phyloP scores from a whole-genome alignment of 2,888 invertebrate genomes.

The Mylabris sibirica region DNA sequence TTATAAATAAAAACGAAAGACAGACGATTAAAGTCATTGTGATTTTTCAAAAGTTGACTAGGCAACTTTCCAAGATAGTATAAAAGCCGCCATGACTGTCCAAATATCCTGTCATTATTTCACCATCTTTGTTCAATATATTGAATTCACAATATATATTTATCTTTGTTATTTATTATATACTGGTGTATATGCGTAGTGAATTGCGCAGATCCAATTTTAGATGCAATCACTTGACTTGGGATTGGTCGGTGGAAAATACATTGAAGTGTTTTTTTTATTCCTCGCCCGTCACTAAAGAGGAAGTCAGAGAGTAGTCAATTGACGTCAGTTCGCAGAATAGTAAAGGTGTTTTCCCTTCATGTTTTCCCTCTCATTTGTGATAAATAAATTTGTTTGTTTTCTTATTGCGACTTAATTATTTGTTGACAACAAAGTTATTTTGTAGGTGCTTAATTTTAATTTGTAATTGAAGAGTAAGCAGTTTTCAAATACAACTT shows the following conservation, averaged over 20 bases:
- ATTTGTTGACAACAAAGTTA: background rate
- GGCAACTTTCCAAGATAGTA: slow-evolving; percentile 30
- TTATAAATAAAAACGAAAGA: background rate
- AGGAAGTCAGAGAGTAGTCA: background rate
- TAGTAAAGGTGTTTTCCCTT: background rate
- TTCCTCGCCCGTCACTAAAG: background rate
- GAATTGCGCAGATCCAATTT: slow-evolving; percentile 28
- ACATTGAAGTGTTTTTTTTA: background rate
- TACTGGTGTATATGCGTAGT: background rate
- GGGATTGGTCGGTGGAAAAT: slow-evolving; percentile 13
- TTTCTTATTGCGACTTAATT: background rate
- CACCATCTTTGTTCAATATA: slow-evolving; percentile 18
- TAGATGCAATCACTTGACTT: slow-evolving; percentile 12
- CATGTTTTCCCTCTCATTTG: background rate
- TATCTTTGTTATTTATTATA: slow-evolving; percentile 17
- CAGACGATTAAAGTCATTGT: background rate
- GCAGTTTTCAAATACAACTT: background rate
- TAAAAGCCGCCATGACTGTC: slow-evolving; percentile 23
- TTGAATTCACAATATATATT: slow-evolving; percentile 9
- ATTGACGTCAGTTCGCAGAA: background rate
- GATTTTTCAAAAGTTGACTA: slow-evolving; percentile 22
- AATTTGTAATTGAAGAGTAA: no score
- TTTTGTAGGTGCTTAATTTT: background rate
- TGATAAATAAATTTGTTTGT: background rate
- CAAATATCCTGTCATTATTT: slow-evolving; percentile 12